Base-by-base conservation (phyloP, 2,113 vertebrate species). In the Rissa tridactyla region DNA sequence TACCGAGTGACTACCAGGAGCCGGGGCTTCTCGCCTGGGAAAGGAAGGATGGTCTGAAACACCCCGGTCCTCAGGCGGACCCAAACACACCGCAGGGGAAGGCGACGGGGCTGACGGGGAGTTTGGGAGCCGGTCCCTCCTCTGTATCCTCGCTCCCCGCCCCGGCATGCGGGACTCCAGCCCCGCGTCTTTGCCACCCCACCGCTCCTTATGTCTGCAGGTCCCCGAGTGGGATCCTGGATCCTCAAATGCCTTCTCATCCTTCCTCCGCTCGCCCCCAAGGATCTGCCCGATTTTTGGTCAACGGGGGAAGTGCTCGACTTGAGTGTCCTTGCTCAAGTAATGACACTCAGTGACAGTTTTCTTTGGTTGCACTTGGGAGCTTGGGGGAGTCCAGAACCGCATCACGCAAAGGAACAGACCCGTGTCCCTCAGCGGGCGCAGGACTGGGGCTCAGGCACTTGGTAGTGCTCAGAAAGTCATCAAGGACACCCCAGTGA, bases 51-150 rank as follows among this genome's bases (percentile, higher is more conserved):
- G 57, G 12, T 23, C 40, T 38, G 23, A 12, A 36, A 19, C 1
- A 0, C 5, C 10, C 42, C 4, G 2, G 5, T 46, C 38, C 75
- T 30, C 22, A 6, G 51, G 5, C 1, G 2, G 21, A 49, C 11
- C 4, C 66, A 8, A 36, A 30, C n/a, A n/a, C 27, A 11, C 4
- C 1, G 3, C 52, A 26, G 12, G 23, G n/a, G 25, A 55, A 64
- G 22, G 23, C 3, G 6, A 30, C 0, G 5, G 9, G 17, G 16
- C 1, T 13, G 55, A 13, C 36, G 15, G n/a, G 8, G 25, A 58
- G 10, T 44, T 11, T 36, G 21, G 19, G 32, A 73, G 10, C 27
- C 2, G 5, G 10, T 23, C 40, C 27, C 26, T 30, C 19, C 51
- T 8, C 44, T 7, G 30, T 5, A 6, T 6, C 44, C 38, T n/a